These are phyloP conservation scores for Neoniphon sammara DNA, from an alignment of 2,797 vertebrate species.

Conservation along the genomic window DNA sequence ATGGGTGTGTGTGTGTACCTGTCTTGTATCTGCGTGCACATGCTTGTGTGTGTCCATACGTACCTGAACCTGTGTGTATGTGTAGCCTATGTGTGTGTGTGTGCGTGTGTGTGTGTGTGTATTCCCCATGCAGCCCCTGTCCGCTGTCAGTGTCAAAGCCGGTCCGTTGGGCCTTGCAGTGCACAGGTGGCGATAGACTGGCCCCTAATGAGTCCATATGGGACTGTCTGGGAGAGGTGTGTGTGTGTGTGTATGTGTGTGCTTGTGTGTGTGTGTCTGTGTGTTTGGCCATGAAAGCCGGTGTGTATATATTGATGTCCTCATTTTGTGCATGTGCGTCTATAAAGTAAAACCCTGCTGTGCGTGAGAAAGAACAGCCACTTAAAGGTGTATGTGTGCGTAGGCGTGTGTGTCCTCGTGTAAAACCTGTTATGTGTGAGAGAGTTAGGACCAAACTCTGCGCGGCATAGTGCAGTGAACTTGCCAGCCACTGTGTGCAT, in stretches of 20 bases:
- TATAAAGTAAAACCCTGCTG: slow-evolving; percentile 50
- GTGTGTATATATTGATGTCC: slow-evolving; percentile 54
- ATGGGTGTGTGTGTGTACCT: slow-evolving; percentile 46
- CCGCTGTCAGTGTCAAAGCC: slow-evolving; percentile 77
- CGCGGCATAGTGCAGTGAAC: slow-evolving; percentile 23
- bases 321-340: slow-evolving; percentile 46
- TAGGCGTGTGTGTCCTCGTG: background rate
- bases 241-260: slow-evolving; percentile 29
- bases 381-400: slow-evolving; percentile 10
- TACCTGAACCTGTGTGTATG: slow-evolving; percentile 32
- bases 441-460: background rate
- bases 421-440: background rate
- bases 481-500: slow-evolving; percentile 10
- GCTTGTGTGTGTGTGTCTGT: slow-evolving; percentile 24
- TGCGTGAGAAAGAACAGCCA: slow-evolving; percentile 56
- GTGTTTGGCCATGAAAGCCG: slow-evolving; percentile 39
- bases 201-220: slow-evolving; percentile 84
- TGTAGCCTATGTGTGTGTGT: slow-evolving; percentile 22
- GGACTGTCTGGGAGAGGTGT: slow-evolving; percentile 77
- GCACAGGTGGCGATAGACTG: slow-evolving; percentile 82
- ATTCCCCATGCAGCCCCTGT: slow-evolving; percentile 74
- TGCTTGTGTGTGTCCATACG: slow-evolving; percentile 28
- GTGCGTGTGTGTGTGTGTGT: slow-evolving; percentile 46
- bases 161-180: slow-evolving; percentile 73
- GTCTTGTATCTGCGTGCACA: slow-evolving; percentile 43